Base-by-base conservation (phyloP, 1,140 invertebrate species). In the Achroia grisella region DNA sequence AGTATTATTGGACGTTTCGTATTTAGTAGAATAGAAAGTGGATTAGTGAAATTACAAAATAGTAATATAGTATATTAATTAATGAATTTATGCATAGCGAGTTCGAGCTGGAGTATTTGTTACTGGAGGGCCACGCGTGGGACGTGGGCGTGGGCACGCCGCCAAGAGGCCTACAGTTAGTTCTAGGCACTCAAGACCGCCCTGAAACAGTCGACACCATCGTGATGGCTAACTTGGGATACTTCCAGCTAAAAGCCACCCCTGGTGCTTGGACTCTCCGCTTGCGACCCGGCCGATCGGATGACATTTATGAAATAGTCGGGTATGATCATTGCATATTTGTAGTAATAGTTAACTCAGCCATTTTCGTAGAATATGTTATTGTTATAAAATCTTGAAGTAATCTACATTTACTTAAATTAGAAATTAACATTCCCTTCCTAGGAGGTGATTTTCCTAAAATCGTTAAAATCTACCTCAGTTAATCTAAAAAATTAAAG, bases 161-260 rank as follows among this genome's bases (percentile, higher is more conserved):
- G 8, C 98, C 98, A 0, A 87, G 98, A 53, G 98, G 98, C 9
- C 87, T 99, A 9, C 98, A 99, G 87, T 94, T 99, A 48, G 94
- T 94, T 13, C 85, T 99, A n/a, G 97, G 97, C 17, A 96, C 95
- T 0, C 90, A 93, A 40, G 89, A 82, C 5, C 87, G 92, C 30
- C 92, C 94, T 0, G 89, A 91, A 2, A 88, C 92, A 36, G 93
- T 96, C 44, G 98, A 99, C 80, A 99, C 98, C 8, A 99, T 99
- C 64, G 98, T 99, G 2, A 99, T 99, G 98, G 98, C 98, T 1
- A 99, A 99, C 87, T 88, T 99, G 50, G 97, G 97, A 10, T 98
- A 98, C 81, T 98, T 98, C 85, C 97, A 99, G 86, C 85, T 99
- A 1, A 99, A 99, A 84, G 98, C 98, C 0, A 97, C 96, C 79